A percentile compares a stretch with the other conserved stretches of the same genome.
phyloP scores from a whole-genome alignment of 2,888 invertebrate genomes.

The Bursaphelenchus okinawaensis region DNA sequence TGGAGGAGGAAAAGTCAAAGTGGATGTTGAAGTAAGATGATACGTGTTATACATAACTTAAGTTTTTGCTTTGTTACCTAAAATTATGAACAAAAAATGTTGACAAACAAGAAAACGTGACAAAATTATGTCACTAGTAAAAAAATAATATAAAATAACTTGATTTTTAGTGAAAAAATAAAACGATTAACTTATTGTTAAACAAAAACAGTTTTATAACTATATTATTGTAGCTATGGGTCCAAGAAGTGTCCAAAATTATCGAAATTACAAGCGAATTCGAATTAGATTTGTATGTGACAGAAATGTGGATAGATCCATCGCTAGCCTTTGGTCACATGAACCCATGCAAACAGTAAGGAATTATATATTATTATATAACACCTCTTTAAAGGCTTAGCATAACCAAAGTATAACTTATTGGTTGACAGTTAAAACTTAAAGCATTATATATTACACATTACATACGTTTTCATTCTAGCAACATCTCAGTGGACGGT shows the following conservation, averaged over 20 bases:
- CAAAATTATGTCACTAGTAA: background rate
- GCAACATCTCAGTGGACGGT: constrained; percentile 56
- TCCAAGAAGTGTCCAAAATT: constrained; percentile 58
- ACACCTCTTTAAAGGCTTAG: no score
- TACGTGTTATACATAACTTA: constrained; percentile 16
- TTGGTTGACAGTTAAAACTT: no score
- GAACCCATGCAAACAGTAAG: constrained; percentile 56
- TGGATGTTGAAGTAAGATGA: constrained; percentile 55
- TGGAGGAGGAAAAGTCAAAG: constrained; percentile 48
- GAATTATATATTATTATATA: background rate
- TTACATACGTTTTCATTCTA: constrained; percentile 18
- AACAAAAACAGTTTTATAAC: background rate
- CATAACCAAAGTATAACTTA: no score
- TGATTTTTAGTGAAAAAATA: background rate
- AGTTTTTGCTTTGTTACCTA: no score
- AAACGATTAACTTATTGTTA: background rate
- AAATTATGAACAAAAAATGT: background rate
- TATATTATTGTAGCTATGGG: constrained; percentile 51
- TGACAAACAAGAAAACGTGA: background rate
- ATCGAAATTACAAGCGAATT: constrained; percentile 58
- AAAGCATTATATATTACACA: background rate
- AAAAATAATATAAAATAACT: background rate
- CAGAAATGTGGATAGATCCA: constrained; percentile 56
- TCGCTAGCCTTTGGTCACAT: constrained; percentile 49
- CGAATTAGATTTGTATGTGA: constrained; percentile 57